Evolutionary conservation across 2,113 vertebrate species (phyloP).

Genomic region (Larimichthys polyactis): DNA sequence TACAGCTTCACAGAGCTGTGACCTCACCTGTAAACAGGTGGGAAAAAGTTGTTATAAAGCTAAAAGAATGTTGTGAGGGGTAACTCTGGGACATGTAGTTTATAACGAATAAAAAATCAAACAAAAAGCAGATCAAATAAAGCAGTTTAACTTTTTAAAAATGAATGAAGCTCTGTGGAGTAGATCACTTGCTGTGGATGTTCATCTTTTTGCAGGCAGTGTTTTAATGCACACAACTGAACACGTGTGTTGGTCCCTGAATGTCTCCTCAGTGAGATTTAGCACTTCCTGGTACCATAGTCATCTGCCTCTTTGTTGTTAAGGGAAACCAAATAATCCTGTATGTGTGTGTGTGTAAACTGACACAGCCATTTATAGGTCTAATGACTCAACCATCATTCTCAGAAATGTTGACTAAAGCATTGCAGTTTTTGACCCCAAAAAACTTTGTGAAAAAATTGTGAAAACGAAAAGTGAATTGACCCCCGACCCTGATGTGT

Average conservation of each 20-base stretch:
- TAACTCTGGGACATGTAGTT: background rate
- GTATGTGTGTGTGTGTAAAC: conserved; percentile 12
- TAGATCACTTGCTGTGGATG: background rate
- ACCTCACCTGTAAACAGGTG: too few species aligned
- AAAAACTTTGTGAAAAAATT: conserved; percentile 32
- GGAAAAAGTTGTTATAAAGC: background rate
- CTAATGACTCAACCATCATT: conserved; percentile 13
- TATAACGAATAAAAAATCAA: background rate
- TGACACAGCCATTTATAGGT: conserved; percentile 10
- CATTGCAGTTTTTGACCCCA: conserved; percentile 15
- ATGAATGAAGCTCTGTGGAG: background rate
- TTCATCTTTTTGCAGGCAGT: background rate
- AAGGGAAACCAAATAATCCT: conserved; percentile 55
- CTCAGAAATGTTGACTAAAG: conserved; percentile 25
- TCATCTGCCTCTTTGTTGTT: conserved; percentile 56
- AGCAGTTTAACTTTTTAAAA: background rate
- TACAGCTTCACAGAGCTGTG: background rate
- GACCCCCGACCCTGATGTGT: conserved; percentile 66
- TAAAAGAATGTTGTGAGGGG: background rate
- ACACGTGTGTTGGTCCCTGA: conserved; percentile 10
- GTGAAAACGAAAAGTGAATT: conserved; percentile 70
- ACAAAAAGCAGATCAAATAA: background rate
- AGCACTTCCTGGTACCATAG: conserved; percentile 51
- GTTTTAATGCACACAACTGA: conserved; percentile 11
- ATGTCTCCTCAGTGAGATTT: conserved; percentile 29